Conservation (phyloP, 2,888 invertebrate genomes). For the Loripinus fragilis region DNA sequence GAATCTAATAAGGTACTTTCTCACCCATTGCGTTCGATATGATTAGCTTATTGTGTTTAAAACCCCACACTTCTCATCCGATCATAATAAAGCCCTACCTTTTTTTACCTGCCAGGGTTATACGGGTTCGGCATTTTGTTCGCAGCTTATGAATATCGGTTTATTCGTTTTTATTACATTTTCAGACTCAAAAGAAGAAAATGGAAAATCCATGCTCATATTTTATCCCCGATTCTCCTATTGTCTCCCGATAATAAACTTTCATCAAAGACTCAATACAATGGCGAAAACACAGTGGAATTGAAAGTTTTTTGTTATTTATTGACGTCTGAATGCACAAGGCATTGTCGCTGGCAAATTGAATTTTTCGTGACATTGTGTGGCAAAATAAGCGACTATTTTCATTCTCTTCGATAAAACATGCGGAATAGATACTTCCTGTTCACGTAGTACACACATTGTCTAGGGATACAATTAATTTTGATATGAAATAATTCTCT, state of each 20-base stretch:
- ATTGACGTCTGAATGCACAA: slow-evolving; percentile 53
- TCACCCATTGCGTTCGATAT: slow-evolving; percentile 8
- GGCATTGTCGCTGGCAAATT: slow-evolving; percentile 59
- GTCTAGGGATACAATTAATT: slow-evolving; percentile 25
- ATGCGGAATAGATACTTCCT: slow-evolving; percentile 45
- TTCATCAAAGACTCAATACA: slow-evolving; percentile 32
- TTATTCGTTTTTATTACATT: slow-evolving; percentile 56
- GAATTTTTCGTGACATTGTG: slow-evolving; percentile 57
- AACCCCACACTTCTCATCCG: slow-evolving; percentile 7
- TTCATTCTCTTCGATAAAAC: slow-evolving; percentile 51
- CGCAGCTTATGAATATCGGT: slow-evolving; percentile 22
- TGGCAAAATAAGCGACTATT: slow-evolving; percentile 54
- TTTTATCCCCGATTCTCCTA: slow-evolving; percentile 56
- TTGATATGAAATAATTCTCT: slow-evolving; percentile 19
- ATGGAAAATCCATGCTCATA: slow-evolving; percentile 64
- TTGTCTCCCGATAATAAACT: slow-evolving; percentile 44
- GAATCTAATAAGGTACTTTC: background rate
- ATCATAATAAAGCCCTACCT: slow-evolving; percentile 11
- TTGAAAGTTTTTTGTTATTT: slow-evolving; percentile 64
- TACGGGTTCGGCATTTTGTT: slow-evolving; percentile 60
- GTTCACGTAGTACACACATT: slow-evolving; percentile 10
- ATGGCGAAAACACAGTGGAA: slow-evolving; percentile 55
- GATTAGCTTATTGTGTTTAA: slow-evolving; percentile 58
- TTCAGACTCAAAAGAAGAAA: slow-evolving; percentile 58
- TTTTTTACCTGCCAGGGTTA: slow-evolving; percentile 35